Evolutionary conservation across 2,888 invertebrate genomes (phyloP).

Genomic region (Resseliella maxima): DNA sequence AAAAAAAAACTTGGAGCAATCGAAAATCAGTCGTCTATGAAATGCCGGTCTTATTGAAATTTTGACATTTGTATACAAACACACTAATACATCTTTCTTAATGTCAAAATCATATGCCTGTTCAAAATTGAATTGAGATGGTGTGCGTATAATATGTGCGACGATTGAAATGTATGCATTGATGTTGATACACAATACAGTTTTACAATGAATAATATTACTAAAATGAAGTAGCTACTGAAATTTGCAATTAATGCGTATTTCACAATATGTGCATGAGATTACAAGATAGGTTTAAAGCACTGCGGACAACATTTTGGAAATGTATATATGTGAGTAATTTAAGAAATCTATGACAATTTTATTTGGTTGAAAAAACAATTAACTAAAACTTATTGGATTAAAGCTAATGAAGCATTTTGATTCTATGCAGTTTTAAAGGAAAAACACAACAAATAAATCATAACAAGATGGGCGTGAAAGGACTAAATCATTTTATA

Average conservation of each 20-base stretch:
- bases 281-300: not conserved
- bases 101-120: no score
- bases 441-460: not conserved
- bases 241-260: not conserved
- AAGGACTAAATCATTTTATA: conserved; percentile 8
- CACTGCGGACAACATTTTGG: not conserved
- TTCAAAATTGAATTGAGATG: no score
- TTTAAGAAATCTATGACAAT: not conserved
- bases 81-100: not conserved
- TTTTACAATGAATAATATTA: no score
- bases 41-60: not conserved
- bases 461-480: conserved; percentile 35
- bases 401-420: not conserved
- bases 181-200: no score
- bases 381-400: not conserved
- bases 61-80: not conserved
- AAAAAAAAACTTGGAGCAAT: not conserved
- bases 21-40: not conserved
- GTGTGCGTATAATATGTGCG: no score
- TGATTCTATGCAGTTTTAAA: not conserved
- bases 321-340: not conserved
- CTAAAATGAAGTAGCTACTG: not conserved
- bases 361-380: not conserved
- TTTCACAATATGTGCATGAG: not conserved
- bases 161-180: no score